Conservation (phyloP, 2,888 invertebrate genomes). For the Xestia rhomboidea region DNA sequence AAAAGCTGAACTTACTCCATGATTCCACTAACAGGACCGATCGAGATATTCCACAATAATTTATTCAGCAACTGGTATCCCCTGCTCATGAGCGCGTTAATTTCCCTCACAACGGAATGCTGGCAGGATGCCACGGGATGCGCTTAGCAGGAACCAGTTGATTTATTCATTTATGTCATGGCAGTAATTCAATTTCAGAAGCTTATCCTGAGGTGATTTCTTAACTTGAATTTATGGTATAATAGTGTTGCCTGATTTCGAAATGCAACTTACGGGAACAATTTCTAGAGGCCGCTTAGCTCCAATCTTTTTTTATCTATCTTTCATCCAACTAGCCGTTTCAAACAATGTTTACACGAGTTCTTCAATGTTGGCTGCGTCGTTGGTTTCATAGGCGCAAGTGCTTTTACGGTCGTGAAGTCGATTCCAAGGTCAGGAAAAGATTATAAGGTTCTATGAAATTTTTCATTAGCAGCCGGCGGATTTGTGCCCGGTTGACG, state of each 20-base stretch:
- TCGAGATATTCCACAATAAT: conserved; percentile 1
- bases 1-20: background rate
- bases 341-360: background rate
- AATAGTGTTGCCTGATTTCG: background rate
- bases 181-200: conserved; percentile 41
- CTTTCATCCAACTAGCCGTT: background rate
- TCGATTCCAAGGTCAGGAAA: background rate
- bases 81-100: conserved; percentile 15
- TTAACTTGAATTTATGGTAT: conserved; percentile 6
- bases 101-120: conserved; percentile 19
- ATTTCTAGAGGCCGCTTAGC: background rate
- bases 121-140: conserved; percentile 39
- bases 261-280: background rate
- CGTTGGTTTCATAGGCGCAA: background rate
- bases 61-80: conserved; percentile 34
- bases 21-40: background rate
- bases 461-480: background rate
- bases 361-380: background rate
- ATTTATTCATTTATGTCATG: conserved; percentile 36
- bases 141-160: conserved; percentile 26
- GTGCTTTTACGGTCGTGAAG: background rate
- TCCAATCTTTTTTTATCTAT: background rate
- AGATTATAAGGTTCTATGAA: background rate
- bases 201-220: background rate
- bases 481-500: background rate